phyloP scores from a whole-genome alignment of 1,140 invertebrate genomes.

The Panagrolaimus sp. region DNA sequence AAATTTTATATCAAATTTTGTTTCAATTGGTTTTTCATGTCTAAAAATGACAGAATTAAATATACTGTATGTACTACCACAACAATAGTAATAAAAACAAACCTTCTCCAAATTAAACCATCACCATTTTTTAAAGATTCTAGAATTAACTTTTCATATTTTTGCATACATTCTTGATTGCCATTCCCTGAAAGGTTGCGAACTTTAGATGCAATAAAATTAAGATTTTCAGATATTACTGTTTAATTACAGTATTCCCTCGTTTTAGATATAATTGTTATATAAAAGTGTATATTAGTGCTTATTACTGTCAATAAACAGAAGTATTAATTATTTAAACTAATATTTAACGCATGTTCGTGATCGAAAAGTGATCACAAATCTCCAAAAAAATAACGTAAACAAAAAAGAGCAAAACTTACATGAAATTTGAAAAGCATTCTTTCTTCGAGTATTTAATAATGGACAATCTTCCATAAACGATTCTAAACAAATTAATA shows the following conservation, averaged over 20 bases:
- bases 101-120: constrained; percentile 37
- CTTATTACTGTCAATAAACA: too few species aligned
- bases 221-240: too few species aligned
- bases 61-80: constrained; percentile 1
- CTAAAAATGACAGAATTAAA: not conserved
- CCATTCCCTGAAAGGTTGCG: constrained; percentile 42
- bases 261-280: not conserved
- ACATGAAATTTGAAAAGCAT: constrained; percentile 5
- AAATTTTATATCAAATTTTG: constrained; percentile 35
- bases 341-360: too few species aligned
- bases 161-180: constrained; percentile 40
- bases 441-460: constrained; percentile 6
- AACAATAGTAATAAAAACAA: not conserved
- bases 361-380: too few species aligned
- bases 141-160: constrained; percentile 26
- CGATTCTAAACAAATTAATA: not conserved
- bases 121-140: constrained; percentile 27
- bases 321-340: too few species aligned
- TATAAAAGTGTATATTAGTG: not conserved
- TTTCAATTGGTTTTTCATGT: constrained; percentile 27
- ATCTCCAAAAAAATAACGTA: not conserved
- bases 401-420: not conserved
- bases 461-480: constrained; percentile 13
- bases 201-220: too few species aligned
- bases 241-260: too few species aligned